Evolutionary conservation across 2,888 invertebrate species (phyloP), one percentile per base, ranked within the genome.

Genomic region (Elysia crispata): DNA sequence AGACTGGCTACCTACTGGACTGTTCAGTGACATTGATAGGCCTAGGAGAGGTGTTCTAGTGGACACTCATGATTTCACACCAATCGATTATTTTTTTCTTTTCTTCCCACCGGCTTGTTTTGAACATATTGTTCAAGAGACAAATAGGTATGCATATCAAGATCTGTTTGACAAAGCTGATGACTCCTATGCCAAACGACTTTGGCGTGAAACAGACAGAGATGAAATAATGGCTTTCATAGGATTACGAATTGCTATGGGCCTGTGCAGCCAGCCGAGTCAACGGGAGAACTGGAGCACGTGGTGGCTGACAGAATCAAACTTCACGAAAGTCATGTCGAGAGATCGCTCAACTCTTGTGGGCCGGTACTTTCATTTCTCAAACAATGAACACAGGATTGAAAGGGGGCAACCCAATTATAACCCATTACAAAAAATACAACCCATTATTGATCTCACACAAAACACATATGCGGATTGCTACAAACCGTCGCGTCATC

Each of bases 101-200:
- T 73, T 73, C 41, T 73, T 73, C 70, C 73, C 73, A 20, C 13
- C 28, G 1, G 5, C 25, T 20, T 49, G 18, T 20, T 49, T 73
- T 33, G 33, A 73, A 15, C 54, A 50, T 18, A 73, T 73, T 41
- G 54, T 50, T 15, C 15, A 13, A n/a, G 49, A 73, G 23, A 49
- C 73, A n/a, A 73, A 54, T 28, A n/a, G 41, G 25, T 73, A 73
- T 73, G 49, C 73, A n/a, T 49, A 73, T 28, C 62, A 62, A 25
- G 18, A 73, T 28, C 23, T 73, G 13, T 25, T 41, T 41, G 25
- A 18, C 25, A 50, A 50, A 18, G 50, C 25, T 23, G 50, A n/a
- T n/a, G 25, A 23, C 0, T 28, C 50, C 23, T n/a, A 50, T 50
- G 23, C 50, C 0, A 41, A 73, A 15, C 25, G 49, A 20, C 20